These are phyloP conservation scores for Cacoxenus indagator DNA, from an alignment of 2,888 invertebrate species.

Conservation along the genomic window DNA sequence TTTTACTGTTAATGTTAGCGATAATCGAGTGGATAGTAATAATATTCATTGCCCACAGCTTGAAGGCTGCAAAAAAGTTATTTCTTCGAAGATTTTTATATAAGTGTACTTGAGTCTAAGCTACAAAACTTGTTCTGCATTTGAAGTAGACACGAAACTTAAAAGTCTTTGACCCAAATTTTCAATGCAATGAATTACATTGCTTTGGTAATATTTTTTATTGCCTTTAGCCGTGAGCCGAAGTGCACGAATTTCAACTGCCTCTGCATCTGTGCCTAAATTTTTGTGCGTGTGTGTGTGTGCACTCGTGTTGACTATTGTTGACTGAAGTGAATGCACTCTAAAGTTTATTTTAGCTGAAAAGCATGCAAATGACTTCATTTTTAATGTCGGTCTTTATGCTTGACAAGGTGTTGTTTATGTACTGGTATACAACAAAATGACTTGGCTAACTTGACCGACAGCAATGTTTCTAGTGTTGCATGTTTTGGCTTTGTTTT, in stretches of 20 bases:
- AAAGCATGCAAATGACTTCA: neutral
- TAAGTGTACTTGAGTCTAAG: neutral
- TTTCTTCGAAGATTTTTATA: neutral
- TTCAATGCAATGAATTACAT: conserved; percentile 14
- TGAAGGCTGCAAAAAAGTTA: neutral
- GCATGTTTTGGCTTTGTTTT: neutral
- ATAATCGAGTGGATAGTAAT: neutral
- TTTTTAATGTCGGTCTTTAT: neutral
- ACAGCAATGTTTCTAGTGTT: neutral
- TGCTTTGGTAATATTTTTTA: conserved; percentile 14
- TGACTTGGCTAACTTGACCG: too few species aligned
- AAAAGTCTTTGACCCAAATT: conserved; percentile 17
- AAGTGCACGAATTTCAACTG: conserved; percentile 27
- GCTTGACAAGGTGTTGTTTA: neutral
- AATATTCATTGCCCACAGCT: neutral
- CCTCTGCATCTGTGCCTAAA: conserved; percentile 49
- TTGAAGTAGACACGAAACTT: neutral
- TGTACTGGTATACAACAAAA: neutral
- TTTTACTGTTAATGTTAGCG: neutral
- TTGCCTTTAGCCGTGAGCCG: neutral
- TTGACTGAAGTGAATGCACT: neutral
- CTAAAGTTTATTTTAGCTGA: neutral
- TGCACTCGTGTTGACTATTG: neutral
- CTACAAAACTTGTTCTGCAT: neutral
- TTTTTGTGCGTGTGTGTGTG: conserved; percentile 30